Evolutionary conservation across 2,113 vertebrate species (phyloP).

Genomic region (Thinocorus orbignyianus): DNA sequence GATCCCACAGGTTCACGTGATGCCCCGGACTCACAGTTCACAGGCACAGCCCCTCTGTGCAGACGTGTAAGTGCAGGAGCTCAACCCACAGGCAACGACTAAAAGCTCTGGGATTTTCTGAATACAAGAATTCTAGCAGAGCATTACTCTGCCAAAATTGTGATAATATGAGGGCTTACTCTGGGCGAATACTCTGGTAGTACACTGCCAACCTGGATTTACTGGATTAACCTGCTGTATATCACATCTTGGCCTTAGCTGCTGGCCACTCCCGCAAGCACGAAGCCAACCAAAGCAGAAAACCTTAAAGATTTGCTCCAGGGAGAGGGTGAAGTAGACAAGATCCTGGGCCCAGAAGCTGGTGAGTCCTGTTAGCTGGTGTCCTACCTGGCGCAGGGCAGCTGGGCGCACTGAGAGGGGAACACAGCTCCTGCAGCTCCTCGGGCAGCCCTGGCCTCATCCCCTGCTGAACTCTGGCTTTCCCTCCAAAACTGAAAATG

Average conservation of each 20-base stretch:
- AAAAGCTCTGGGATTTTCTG: not conserved
- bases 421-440: not conserved
- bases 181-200: not conserved
- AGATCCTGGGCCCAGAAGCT: not conserved
- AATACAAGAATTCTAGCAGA: not conserved
- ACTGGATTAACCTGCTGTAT: not conserved
- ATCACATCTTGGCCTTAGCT: not conserved
- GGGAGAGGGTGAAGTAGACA: not conserved
- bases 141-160: not conserved
- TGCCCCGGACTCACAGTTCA: rapidly evolving
- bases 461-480: not conserved
- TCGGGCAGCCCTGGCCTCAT: not conserved
- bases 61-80: not conserved
- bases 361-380: not conserved
- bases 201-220: not conserved
- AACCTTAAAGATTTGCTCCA: not conserved
- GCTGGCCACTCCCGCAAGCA: not conserved
- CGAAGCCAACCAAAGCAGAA: not conserved
- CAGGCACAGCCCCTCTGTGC: rapidly evolving
- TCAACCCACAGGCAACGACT: not conserved
- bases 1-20: rapidly evolving
- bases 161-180: not conserved
- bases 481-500: not conserved
- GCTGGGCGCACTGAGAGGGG: not conserved
- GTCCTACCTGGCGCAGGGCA: not conserved